Evolutionary conservation across 2,888 invertebrate genomes (phyloP).

Genomic region (Sphaeridia pumilis): DNA sequence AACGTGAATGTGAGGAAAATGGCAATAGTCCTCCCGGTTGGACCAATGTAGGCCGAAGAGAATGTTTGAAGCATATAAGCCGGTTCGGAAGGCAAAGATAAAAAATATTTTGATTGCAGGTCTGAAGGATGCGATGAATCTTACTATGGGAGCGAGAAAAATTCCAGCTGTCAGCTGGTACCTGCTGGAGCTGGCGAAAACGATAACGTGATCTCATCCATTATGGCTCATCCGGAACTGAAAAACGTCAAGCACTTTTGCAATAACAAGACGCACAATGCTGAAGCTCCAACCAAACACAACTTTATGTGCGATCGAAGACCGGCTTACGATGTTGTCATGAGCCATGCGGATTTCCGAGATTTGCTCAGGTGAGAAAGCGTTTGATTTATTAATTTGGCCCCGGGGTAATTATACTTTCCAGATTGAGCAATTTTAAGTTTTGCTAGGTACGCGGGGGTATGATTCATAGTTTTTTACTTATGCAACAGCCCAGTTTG

Average conservation of each 20-base stretch:
- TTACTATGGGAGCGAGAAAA: slow-evolving; percentile 15
- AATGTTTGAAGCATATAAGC: no score
- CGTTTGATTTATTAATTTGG: no score
- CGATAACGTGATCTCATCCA: slow-evolving; percentile 32
- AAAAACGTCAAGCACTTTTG: slow-evolving; percentile 48
- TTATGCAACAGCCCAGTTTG: no score
- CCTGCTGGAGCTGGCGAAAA: slow-evolving; percentile 9
- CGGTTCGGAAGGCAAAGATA: no score
- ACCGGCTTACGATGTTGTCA: slow-evolving; percentile 50
- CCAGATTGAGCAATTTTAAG: no score
- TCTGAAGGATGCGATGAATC: slow-evolving; percentile 35
- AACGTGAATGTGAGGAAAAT: no score
- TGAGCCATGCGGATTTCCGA: slow-evolving; percentile 46
- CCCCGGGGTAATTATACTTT: no score
- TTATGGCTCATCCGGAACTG: slow-evolving; percentile 35
- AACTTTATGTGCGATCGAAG: slow-evolving; percentile 51
- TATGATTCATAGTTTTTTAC: no score
- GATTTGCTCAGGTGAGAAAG: slow-evolving; percentile 25
- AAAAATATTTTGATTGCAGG: slow-evolving; percentile 26
- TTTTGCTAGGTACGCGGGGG: no score
- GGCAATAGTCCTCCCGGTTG: no score
- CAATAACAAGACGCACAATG: slow-evolving; percentile 50
- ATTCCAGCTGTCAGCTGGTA: slow-evolving; percentile 21
- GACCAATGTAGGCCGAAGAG: no score
- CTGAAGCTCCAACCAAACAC: slow-evolving; percentile 53